Evolutionary conservation across 2,888 invertebrate species (phyloP).

Genomic region (Athetis lepigone): DNA sequence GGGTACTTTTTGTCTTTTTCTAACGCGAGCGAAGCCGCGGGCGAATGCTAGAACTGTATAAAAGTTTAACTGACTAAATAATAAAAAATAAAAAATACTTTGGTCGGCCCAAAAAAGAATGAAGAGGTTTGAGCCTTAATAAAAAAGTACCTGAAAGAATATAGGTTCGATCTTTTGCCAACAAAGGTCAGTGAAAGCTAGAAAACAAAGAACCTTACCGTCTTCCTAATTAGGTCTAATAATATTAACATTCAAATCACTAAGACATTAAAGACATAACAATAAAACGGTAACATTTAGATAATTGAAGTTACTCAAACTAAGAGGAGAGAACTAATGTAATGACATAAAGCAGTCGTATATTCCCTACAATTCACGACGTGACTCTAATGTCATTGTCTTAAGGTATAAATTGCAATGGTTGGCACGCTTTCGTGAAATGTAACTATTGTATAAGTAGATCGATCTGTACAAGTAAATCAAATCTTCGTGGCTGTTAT

Average conservation of each 20-base stretch:
- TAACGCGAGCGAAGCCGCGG: too few species aligned
- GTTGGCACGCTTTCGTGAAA: neutral
- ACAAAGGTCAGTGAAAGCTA: too few species aligned
- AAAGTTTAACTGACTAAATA: too few species aligned
- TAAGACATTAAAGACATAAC: neutral
- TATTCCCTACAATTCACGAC: neutral
- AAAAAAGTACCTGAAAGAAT: too few species aligned
- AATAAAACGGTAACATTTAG: conserved; percentile 1
- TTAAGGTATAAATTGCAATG: neutral
- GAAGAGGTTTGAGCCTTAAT: too few species aligned
- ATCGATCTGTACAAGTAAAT: conserved; percentile 66
- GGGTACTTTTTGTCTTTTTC: too few species aligned
- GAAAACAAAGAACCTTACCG: too few species aligned
- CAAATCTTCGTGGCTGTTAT: conserved; percentile 74
- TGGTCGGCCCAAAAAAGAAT: too few species aligned
- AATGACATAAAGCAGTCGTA: conserved; percentile 24
- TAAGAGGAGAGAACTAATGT: conserved; percentile 18
- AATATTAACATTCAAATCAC: neutral
- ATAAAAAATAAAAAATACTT: too few species aligned
- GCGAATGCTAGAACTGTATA: too few species aligned
- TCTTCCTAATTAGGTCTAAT: too few species aligned
- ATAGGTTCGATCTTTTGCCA: too few species aligned
- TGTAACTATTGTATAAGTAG: conserved; percentile 14
- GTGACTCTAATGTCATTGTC: neutral
- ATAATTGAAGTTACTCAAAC: conserved; percentile 8